A percentile compares a stretch with the other conserved stretches of the same genome.
Evolutionary conservation across 2,113 vertebrate species (phyloP).

Genomic region (Tylochromis polylepis): DNA sequence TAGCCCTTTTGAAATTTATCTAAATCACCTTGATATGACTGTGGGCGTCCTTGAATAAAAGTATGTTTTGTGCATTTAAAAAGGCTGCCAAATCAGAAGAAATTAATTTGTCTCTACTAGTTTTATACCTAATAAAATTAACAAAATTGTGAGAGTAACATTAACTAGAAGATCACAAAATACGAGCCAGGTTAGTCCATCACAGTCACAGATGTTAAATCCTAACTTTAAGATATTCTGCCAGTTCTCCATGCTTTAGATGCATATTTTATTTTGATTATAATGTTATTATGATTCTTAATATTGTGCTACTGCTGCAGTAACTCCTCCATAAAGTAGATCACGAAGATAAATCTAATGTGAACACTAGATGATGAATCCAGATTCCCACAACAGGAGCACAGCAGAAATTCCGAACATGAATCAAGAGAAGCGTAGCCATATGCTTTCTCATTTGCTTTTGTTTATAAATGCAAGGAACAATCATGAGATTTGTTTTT

Average conservation of each 20-base stretch:
- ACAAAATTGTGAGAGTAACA: not conserved
- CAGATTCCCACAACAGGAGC: not conserved
- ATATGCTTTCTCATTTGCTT: not conserved
- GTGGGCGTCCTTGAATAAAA: not conserved
- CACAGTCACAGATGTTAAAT: not conserved
- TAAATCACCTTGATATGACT: not conserved
- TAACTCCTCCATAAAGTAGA: not conserved
- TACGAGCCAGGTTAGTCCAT: not conserved
- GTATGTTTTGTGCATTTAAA: not conserved
- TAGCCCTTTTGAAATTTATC: not conserved
- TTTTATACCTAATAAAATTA: not conserved
- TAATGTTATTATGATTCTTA: not conserved
- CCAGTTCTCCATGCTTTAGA: not conserved
- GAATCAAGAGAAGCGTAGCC: not conserved
- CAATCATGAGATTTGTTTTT: slow-evolving; percentile 53
- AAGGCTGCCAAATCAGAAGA: not conserved
- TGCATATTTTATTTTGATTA: not conserved
- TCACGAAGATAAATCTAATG: not conserved
- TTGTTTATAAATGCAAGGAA: slow-evolving; percentile 47
- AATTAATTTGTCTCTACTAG: not conserved
- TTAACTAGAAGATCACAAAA: not conserved
- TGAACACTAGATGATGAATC: not conserved
- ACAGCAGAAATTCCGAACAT: not conserved
- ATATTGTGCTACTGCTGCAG: slow-evolving; percentile 10
- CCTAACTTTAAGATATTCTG: not conserved